Percentiles rank a stretch among this genome's conserved stretches.
phyloP scores from a whole-genome alignment of 2,797 vertebrate genomes.

The Coluber constrictor region DNA sequence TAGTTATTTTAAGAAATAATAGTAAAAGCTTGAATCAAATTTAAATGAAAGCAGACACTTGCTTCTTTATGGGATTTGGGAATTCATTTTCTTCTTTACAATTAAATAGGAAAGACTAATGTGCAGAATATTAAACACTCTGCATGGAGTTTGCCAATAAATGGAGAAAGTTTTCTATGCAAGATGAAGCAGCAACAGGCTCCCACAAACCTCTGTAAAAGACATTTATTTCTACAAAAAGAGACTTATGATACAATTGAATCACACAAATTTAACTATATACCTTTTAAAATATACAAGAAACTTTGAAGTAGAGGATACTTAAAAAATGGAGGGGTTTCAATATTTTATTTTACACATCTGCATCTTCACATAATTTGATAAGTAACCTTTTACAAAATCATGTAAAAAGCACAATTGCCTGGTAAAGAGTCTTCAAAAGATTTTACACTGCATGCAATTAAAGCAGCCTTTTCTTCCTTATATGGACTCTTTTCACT shows the following conservation, averaged over 20 bases:
- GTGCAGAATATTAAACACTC: slow-evolving; percentile 15
- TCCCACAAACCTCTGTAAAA: slow-evolving; percentile 72
- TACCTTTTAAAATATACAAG: slow-evolving; percentile 79
- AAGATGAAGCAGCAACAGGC: slow-evolving; percentile 65
- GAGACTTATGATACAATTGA: slow-evolving; percentile 69
- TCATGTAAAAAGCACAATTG: slow-evolving; percentile 78
- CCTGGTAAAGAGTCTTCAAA: slow-evolving; percentile 75
- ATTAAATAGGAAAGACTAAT: slow-evolving; percentile 23
- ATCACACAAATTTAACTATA: slow-evolving; percentile 68
- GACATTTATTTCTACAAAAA: slow-evolving; percentile 81
- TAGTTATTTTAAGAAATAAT: neutral
- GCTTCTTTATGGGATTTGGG: slow-evolving; percentile 34
- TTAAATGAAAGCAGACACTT: slow-evolving; percentile 40
- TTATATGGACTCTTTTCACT: slow-evolving; percentile 75
- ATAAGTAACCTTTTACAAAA: slow-evolving; percentile 79
- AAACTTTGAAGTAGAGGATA: slow-evolving; percentile 69
- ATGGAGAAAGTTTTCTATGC: slow-evolving; percentile 31
- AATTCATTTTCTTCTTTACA: slow-evolving; percentile 34
- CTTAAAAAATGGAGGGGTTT: slow-evolving; percentile 77
- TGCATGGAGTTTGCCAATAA: slow-evolving; percentile 39
- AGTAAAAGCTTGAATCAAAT: neutral
- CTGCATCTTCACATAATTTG: slow-evolving; percentile 76
- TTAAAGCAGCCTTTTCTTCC: slow-evolving; percentile 79
- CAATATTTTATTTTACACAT: slow-evolving; percentile 77
- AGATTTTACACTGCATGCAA: slow-evolving; percentile 79